Evolutionary conservation across 2,797 vertebrate species (phyloP).

Genomic region (Oryzias sinensis): DNA sequence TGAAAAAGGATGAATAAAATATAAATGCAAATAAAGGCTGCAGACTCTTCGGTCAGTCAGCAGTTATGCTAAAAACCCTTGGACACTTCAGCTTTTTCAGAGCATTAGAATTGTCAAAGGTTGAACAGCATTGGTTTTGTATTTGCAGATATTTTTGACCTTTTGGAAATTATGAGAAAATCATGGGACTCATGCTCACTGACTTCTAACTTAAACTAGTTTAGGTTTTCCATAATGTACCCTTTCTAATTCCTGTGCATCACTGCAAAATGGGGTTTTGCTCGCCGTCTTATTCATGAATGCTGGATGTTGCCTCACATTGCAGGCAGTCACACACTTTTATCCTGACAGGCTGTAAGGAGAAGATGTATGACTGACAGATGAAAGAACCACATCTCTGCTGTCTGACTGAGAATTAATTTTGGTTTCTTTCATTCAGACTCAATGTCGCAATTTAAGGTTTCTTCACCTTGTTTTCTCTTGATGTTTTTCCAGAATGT

Average conservation of each 20-base stretch:
- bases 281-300: slow-evolving; percentile 36
- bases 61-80: neutral
- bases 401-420: slow-evolving; percentile 28
- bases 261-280: slow-evolving; percentile 16
- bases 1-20: slow-evolving; percentile 6
- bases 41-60: slow-evolving; percentile 4
- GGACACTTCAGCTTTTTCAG: too few species aligned
- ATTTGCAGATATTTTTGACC: too few species aligned
- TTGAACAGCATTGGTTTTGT: too few species aligned
- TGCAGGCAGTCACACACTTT: slow-evolving; percentile 21
- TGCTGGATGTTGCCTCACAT: slow-evolving; percentile 6
- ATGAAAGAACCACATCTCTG: slow-evolving; percentile 24
- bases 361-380: slow-evolving; percentile 41
- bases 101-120: too few species aligned
- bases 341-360: slow-evolving; percentile 19
- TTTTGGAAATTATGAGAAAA: too few species aligned
- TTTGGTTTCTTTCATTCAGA: slow-evolving; percentile 19
- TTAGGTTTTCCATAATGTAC: slow-evolving; percentile 8
- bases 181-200: too few species aligned
- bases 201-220: neutral
- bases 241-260: slow-evolving; percentile 9
- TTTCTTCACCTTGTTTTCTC: slow-evolving; percentile 3
- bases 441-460: slow-evolving; percentile 5
- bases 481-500: slow-evolving; percentile 6
- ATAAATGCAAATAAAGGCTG: slow-evolving; percentile 7